Percentiles rank a stretch among this genome's conserved stretches.
phyloP scores from a whole-genome alignment of 2,888 invertebrate genomes.

The Erebia palarica region DNA sequence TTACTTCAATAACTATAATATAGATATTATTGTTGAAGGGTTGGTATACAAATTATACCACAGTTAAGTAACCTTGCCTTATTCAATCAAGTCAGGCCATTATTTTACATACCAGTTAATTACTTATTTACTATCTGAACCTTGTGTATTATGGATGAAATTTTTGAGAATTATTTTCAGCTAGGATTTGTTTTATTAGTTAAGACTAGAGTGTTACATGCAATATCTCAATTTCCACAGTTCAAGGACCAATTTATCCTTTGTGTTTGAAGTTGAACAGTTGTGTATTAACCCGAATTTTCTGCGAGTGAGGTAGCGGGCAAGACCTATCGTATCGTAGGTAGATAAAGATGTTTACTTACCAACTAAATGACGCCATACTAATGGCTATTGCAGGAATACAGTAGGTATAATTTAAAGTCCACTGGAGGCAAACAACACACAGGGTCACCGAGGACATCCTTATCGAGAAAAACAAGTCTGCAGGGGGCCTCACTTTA shows the following conservation, averaged over 20 bases:
- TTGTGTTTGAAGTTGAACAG: not conserved
- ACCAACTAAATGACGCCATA: conserved; percentile 51
- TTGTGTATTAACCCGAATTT: not conserved
- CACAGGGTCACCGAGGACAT: conserved; percentile 39
- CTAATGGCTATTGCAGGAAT: conserved; percentile 49
- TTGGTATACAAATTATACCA: too few species aligned
- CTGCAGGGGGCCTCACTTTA: conserved; percentile 76
- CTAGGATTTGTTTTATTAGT: too few species aligned
- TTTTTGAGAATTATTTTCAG: not conserved
- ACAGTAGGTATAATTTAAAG: conserved; percentile 27
- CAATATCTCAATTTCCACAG: not conserved
- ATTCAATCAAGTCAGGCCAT: too few species aligned
- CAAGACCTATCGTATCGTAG: not conserved
- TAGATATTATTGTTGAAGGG: too few species aligned
- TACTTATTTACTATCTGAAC: too few species aligned
- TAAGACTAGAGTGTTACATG: not conserved
- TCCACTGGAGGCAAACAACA: conserved; percentile 41
- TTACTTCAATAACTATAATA: too few species aligned
- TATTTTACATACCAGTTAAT: too few species aligned
- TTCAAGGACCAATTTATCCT: not conserved
- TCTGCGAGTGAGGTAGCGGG: not conserved
- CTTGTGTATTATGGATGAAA: too few species aligned
- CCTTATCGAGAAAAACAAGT: conserved; percentile 71
- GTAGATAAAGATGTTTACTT: conserved; percentile 36
- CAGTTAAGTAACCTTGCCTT: too few species aligned